Percentiles rank a stretch among this genome's conserved stretches.
These are phyloP conservation scores for Zaprionus lineosus DNA, from an alignment of 2,888 invertebrate species.

Conservation along the genomic window DNA sequence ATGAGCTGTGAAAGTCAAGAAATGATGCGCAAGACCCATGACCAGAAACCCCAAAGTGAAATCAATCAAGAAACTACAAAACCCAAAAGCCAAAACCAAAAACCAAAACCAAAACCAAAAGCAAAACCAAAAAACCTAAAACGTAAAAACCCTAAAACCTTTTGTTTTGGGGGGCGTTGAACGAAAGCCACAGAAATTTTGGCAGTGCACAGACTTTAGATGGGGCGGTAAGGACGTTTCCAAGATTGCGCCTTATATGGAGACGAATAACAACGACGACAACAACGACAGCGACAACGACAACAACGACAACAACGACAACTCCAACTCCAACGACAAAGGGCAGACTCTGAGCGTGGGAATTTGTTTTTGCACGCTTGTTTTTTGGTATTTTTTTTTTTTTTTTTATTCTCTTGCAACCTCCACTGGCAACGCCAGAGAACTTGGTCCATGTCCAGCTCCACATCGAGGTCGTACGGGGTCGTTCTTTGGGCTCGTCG, in stretches of 20 bases:
- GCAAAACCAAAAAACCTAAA: neutral
- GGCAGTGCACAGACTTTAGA: constrained; percentile 45
- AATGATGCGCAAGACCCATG: constrained; percentile 49
- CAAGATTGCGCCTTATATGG: constrained; percentile 70
- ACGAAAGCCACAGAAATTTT: constrained; percentile 59
- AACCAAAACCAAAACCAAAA: neutral
- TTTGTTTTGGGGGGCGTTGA: constrained; percentile 44
- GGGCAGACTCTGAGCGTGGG: constrained; percentile 67
- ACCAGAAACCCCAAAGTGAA: constrained; percentile 53
- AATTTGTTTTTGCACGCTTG: constrained; percentile 70
- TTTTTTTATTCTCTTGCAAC: constrained; percentile 21
- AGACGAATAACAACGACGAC: constrained; percentile 39
- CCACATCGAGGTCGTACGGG: constrained; percentile 72
- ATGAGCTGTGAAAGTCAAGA: constrained; percentile 76
- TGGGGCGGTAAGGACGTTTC: constrained; percentile 68
- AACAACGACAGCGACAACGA: constrained; percentile 24
- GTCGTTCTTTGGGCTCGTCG: constrained; percentile 59
- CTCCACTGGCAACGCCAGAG: constrained; percentile 23
- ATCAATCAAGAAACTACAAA: constrained; percentile 61
- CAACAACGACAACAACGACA: constrained; percentile 26
- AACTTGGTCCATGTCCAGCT: constrained; percentile 33
- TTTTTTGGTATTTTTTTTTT: constrained; percentile 24
- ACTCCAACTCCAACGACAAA: constrained; percentile 63
- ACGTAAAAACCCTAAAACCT: neutral
- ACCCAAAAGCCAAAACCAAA: constrained; percentile 5